phyloP scores from a whole-genome alignment of 2,113 vertebrate species.

The Theropithecus gelada region DNA sequence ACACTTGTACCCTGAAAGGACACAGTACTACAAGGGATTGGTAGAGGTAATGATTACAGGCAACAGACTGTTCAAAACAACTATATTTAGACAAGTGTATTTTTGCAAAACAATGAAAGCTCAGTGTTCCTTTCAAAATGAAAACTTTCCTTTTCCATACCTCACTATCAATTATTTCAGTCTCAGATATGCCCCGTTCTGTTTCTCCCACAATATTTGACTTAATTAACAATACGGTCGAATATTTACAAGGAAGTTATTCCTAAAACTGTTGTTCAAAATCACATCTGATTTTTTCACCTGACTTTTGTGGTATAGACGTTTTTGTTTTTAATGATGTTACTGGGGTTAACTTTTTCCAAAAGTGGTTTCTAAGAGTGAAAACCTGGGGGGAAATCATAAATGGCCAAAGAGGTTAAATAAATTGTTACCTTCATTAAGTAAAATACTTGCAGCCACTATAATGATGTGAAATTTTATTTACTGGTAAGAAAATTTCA shows the following conservation, averaged over 20 bases:
- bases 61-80: neutral
- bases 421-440: neutral
- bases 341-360: neutral
- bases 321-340: neutral
- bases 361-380: neutral
- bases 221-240: neutral
- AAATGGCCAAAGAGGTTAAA: neutral
- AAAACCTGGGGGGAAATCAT: neutral
- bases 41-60: neutral
- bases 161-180: neutral
- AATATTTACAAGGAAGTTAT: neutral
- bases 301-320: neutral
- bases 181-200: neutral
- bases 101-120: neutral
- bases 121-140: neutral
- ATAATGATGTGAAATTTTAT: neutral
- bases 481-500: neutral
- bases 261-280: neutral
- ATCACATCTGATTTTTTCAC: neutral
- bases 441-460: neutral
- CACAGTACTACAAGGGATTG: neutral
- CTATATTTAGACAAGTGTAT: neutral
- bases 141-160: neutral
- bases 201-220: neutral
- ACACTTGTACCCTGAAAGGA: neutral